Conservation (phyloP, 2,797 vertebrate species). For the Bucorvus abyssinicus region DNA sequence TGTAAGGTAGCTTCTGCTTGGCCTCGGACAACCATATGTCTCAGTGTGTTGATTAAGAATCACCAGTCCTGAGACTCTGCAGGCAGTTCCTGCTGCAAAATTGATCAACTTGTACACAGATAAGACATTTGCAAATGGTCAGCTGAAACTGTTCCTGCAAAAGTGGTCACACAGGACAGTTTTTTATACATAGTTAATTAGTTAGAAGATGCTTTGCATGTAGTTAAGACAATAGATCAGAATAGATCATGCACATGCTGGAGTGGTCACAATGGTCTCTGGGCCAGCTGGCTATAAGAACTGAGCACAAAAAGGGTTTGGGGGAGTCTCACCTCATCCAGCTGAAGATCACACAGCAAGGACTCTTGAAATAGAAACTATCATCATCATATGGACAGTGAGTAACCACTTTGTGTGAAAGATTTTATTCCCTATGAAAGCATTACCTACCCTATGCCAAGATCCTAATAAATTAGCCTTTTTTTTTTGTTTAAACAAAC, state of each 20-base stretch:
- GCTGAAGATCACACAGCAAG: background rate
- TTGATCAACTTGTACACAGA: background rate
- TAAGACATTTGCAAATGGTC: background rate
- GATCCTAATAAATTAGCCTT: background rate
- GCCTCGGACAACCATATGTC: background rate
- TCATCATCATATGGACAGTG: background rate
- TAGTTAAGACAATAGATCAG: background rate
- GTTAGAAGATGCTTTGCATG: background rate
- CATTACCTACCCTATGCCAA: background rate
- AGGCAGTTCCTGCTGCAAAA: background rate
- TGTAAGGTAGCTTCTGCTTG: background rate
- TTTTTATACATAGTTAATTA: background rate
- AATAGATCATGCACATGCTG: background rate
- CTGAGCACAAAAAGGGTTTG: background rate
- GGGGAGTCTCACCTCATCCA: background rate
- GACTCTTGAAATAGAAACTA: background rate
- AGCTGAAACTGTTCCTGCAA: background rate
- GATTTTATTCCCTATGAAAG: background rate
- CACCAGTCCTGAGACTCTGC: background rate
- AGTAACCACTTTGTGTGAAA: background rate
- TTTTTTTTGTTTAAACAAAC: background rate
- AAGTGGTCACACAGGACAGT: background rate
- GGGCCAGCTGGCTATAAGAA: background rate
- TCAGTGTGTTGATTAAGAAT: background rate
- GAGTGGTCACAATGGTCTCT: background rate